Conservation (phyloP, 2,113 vertebrate genomes). For the Zapornia atra region DNA sequence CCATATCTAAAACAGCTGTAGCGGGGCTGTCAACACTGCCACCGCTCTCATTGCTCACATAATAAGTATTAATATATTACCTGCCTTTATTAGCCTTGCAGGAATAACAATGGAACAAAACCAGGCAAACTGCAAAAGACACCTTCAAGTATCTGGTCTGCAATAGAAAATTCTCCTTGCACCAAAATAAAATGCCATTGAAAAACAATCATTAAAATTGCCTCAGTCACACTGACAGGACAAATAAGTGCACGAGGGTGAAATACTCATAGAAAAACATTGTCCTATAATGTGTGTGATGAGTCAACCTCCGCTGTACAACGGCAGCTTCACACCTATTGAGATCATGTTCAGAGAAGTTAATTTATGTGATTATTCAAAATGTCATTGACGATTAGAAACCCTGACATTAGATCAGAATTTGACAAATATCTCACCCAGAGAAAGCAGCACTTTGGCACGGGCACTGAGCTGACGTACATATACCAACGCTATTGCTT, state of each 20-base stretch:
- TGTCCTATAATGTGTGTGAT: neutral
- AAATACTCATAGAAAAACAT: neutral
- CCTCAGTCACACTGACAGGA: neutral
- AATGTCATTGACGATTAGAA: neutral
- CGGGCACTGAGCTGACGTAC: neutral
- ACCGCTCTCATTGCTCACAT: neutral
- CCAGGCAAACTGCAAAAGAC: neutral
- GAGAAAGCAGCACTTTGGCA: neutral
- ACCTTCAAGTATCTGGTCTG: neutral
- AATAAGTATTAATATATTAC: neutral
- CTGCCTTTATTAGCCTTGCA: neutral
- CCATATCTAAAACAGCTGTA: neutral
- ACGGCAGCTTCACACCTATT: neutral
- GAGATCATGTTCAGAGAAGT: neutral
- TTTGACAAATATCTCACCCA: neutral
- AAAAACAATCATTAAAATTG: neutral
- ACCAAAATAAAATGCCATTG: neutral
- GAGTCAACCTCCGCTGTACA: neutral
- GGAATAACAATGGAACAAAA: neutral
- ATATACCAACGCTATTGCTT: neutral
- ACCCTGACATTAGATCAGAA: neutral
- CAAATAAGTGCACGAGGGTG: neutral
- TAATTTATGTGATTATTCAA: neutral
- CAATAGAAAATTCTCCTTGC: neutral
- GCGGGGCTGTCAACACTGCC: neutral